These are phyloP conservation scores for Temnothorax curvispinosus DNA, from an alignment of 1,140 invertebrate genomes.

Conservation along the genomic window DNA sequence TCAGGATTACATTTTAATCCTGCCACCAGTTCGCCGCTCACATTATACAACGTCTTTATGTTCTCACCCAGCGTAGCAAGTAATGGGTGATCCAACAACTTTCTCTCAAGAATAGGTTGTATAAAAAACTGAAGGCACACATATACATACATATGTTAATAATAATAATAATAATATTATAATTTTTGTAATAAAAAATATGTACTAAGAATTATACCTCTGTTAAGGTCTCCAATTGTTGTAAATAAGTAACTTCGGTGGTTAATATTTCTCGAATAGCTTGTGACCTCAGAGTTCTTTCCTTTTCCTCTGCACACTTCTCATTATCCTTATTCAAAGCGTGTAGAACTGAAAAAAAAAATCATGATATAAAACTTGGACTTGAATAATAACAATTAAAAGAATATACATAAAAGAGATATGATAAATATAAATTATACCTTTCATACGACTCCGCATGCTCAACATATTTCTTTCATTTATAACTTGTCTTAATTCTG, in stretches of 20 bases:
- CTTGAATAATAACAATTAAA: not conserved
- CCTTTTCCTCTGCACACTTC: conserved; percentile 82
- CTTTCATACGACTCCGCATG: conserved; percentile 87
- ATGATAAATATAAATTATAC: conserved; percentile 74
- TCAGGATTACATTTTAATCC: conserved; percentile 88
- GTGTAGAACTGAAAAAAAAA: conserved; percentile 83
- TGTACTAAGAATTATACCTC: conserved; percentile 82
- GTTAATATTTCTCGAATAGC: conserved; percentile 89
- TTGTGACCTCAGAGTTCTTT: conserved; percentile 85
- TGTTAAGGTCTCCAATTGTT: conserved; percentile 89
- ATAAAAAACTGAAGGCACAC: conserved; percentile 87
- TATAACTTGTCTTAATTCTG: conserved; percentile 87
- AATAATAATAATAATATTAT: not conserved
- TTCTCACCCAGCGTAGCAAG: conserved; percentile 89
- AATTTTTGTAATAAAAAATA: conserved; percentile 1
- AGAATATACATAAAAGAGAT: conserved; percentile 34
- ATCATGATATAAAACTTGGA: not conserved
- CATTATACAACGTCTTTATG: conserved; percentile 90
- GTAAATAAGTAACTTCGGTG: conserved; percentile 90
- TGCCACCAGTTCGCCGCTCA: conserved; percentile 89
- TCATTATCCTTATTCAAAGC: conserved; percentile 85
- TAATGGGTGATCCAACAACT: conserved; percentile 87
- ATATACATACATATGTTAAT: not conserved
- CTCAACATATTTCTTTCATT: conserved; percentile 88
- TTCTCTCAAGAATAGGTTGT: conserved; percentile 87